Base-by-base conservation (phyloP, 2,113 vertebrate genomes). In the Mus spicilegus region DNA sequence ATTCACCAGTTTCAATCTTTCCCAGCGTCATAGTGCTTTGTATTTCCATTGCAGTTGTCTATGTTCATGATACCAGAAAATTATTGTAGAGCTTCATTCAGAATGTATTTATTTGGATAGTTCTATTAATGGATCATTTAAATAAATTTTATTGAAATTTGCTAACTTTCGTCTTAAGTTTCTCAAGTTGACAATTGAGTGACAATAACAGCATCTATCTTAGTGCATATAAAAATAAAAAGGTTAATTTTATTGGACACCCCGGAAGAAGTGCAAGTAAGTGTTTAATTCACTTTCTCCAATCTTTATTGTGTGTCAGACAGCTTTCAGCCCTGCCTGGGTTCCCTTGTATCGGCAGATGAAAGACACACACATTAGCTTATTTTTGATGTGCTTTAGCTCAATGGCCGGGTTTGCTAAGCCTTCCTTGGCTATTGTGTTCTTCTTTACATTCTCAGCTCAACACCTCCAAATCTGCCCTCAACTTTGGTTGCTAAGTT, bases 121-220 rank as follows among this genome's bases (percentile, higher is more conserved):
- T 95, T 90, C 84, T 67, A 87, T 91, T 85, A 86, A 78, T 82
- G 24, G 16, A 54, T 84, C 67, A 70, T 95, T 91, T 75, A 85
- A 93, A 89, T 96, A 92, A 80, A 11, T 42, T 94, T 93, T 87
- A 82, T 94, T 95, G 54, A 69, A 90, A 84, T 69, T 90, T 69
- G 65, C 70, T 69, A 39, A 73, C 75, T 95, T 95, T 87, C 24
- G 89, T 86, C 96, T 81, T 77, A 30, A 81, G 58, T 88, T 94
- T 91, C 84, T 28, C 39, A 90, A 39, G 54, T 94, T 73, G 58
- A 49, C 69, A 93, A 33, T 70, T 86, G 63, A 92, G 76, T 58
- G 54, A 93, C 86, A 61, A 51, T 39, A 30, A 36, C 26, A 73
- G 8, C 24, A 51, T 90, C 51, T 30, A 85, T 36, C 49, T 19